These are phyloP conservation scores for Anodontia alba DNA, from an alignment of 2,888 invertebrate species.

Conservation along the genomic window DNA sequence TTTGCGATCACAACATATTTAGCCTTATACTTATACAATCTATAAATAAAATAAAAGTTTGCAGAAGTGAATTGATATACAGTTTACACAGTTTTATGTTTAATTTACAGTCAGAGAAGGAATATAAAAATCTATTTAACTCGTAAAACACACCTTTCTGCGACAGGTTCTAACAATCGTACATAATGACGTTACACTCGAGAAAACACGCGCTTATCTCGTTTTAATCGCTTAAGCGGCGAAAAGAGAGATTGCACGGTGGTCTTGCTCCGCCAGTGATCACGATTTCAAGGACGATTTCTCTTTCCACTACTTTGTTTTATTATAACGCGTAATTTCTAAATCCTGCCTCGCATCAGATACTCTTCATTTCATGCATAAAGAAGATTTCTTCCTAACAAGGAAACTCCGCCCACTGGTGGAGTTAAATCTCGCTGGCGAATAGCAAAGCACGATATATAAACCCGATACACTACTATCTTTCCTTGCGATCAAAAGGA, in stretches of 20 bases:
- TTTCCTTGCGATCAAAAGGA: slow-evolving; percentile 3
- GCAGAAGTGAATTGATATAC: too few relatives aligned
- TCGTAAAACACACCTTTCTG: slow-evolving; percentile 1
- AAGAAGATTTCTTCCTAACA: slow-evolving; percentile 42
- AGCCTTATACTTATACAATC: too few relatives aligned
- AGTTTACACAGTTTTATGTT: not conserved
- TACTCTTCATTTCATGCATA: slow-evolving; percentile 57
- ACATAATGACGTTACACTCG: slow-evolving; percentile 56
- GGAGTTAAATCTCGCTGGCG: slow-evolving; percentile 21
- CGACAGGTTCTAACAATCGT: slow-evolving; percentile 24
- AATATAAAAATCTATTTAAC: not conserved
- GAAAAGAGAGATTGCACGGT: slow-evolving; percentile 46
- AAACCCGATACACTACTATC: slow-evolving; percentile 44
- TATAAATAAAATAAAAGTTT: too few relatives aligned
- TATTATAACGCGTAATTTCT: slow-evolving; percentile 61
- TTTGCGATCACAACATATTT: too few relatives aligned
- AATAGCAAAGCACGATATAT: slow-evolving; percentile 33
- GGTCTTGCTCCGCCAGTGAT: slow-evolving; percentile 56
- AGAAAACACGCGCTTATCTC: slow-evolving; percentile 36
- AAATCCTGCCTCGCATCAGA: slow-evolving; percentile 61
- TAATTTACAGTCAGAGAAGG: not conserved
- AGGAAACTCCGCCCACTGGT: slow-evolving; percentile 40
- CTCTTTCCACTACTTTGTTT: slow-evolving; percentile 67
- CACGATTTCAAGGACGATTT: slow-evolving; percentile 66
- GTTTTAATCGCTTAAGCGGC: slow-evolving; percentile 41